Conservation (phyloP, 2,113 vertebrate species). For the Tor tambroides region DNA sequence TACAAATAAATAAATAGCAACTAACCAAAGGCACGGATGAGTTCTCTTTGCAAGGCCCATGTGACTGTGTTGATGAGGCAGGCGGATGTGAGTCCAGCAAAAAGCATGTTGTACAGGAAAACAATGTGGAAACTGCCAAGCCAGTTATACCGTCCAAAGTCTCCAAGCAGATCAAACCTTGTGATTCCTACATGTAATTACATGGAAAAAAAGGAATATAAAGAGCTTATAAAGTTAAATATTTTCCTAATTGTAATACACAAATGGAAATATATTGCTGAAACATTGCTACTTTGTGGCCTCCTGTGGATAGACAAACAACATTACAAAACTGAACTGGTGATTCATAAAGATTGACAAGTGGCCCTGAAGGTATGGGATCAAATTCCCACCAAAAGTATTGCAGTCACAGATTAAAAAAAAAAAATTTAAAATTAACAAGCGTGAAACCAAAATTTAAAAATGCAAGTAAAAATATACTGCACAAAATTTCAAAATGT, state of each 20-base stretch:
- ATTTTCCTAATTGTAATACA: too few relatives aligned
- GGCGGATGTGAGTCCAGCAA: constrained; percentile 90
- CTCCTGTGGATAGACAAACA: constrained; percentile 63
- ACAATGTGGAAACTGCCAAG: constrained; percentile 94
- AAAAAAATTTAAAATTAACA: too few relatives aligned
- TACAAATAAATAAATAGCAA: neutral
- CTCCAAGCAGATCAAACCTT: constrained; percentile 91
- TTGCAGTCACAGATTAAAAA: too few relatives aligned
- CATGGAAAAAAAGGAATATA: neutral
- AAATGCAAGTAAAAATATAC: too few relatives aligned
- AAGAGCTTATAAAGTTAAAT: neutral
- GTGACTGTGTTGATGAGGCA: constrained; percentile 93
- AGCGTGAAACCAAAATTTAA: too few relatives aligned
- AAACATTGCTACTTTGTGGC: constrained; percentile 19
- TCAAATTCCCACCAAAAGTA: too few relatives aligned
- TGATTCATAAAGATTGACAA: neutral
- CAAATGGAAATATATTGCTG: neutral
- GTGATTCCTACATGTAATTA: constrained; percentile 84
- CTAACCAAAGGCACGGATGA: constrained; percentile 94
- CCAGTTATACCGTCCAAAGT: constrained; percentile 96
- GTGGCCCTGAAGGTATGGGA: too few relatives aligned
- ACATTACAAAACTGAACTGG: constrained; percentile 47
- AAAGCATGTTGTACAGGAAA: constrained; percentile 94
- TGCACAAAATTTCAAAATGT: too few relatives aligned
- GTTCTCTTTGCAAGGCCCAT: constrained; percentile 89